These are phyloP conservation scores for Pyrrhosoma nymphula DNA, from an alignment of 2,888 invertebrate genomes.

Conservation along the genomic window DNA sequence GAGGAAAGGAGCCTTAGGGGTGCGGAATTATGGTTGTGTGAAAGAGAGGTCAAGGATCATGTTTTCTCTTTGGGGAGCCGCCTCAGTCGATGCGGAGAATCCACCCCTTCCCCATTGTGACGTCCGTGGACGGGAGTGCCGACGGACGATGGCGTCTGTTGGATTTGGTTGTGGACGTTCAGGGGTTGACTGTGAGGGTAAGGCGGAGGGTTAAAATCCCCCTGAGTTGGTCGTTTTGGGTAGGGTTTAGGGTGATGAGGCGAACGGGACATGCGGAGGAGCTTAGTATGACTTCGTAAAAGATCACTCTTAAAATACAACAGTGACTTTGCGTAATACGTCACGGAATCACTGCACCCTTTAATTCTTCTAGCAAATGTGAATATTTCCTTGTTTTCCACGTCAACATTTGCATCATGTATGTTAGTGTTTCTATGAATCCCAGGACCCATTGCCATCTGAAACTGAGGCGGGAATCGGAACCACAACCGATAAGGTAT, in stretches of 20 bases:
- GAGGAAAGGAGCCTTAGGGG: not conserved
- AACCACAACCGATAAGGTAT: too few relatives aligned
- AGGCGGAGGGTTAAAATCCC: not conserved
- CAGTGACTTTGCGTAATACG: too few relatives aligned
- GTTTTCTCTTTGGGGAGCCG: not conserved
- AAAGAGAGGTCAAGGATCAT: not conserved
- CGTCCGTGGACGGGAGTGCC: not conserved
- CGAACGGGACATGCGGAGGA: not conserved
- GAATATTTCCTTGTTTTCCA: too few relatives aligned
- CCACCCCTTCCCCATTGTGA: not conserved
- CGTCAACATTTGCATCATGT: too few relatives aligned
- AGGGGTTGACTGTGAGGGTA: not conserved
- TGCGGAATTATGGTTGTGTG: not conserved
- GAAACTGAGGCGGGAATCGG: too few relatives aligned
- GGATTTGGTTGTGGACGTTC: not conserved
- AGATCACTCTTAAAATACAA: too few relatives aligned
- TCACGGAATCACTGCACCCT: too few relatives aligned
- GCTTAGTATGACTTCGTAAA: too few relatives aligned
- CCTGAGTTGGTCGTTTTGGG: not conserved
- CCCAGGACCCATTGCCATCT: too few relatives aligned
- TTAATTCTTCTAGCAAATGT: too few relatives aligned
- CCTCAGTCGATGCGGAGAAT: not conserved
- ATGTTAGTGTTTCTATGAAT: too few relatives aligned
- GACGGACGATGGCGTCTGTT: not conserved
- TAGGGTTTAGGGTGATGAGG: not conserved